These are phyloP conservation scores for Brachynemurus nebulosus DNA, from an alignment of 2,888 invertebrate genomes.

Conservation along the genomic window DNA sequence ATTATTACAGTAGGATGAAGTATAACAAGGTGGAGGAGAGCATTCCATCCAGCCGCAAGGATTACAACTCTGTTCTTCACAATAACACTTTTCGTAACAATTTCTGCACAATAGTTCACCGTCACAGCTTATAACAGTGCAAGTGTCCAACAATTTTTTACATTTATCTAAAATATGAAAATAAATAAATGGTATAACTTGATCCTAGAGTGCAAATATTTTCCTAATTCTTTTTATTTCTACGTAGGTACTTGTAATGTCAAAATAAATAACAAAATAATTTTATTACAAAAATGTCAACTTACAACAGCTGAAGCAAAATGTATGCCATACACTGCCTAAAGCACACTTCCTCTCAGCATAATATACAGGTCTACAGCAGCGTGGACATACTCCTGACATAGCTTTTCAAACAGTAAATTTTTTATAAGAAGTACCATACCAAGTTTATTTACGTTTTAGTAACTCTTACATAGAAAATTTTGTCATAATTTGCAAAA, in stretches of 20 bases:
- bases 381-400: conserved; percentile 4
- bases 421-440: too few relatives aligned
- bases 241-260: too few relatives aligned
- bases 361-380: neutral
- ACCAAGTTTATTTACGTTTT: too few relatives aligned
- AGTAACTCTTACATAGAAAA: too few relatives aligned
- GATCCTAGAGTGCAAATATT: too few relatives aligned
- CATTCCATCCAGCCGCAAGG: too few relatives aligned
- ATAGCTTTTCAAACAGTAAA: neutral
- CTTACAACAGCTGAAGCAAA: conserved; percentile 7
- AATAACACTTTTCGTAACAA: neutral
- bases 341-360: neutral
- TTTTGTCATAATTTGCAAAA: neutral
- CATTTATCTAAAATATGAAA: neutral
- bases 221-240: too few relatives aligned
- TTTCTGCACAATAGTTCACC: neutral
- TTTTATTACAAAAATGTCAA: neutral
- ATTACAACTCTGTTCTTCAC: too few relatives aligned
- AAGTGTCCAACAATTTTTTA: neutral
- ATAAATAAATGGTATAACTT: neutral
- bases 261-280: neutral
- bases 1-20: too few relatives aligned
- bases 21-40: too few relatives aligned
- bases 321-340: conserved; percentile 2
- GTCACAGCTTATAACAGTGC: neutral